Percentiles rank a stretch among this genome's conserved stretches.
Evolutionary conservation across 2,113 vertebrate species (phyloP).

Genomic region (Scomber colias): DNA sequence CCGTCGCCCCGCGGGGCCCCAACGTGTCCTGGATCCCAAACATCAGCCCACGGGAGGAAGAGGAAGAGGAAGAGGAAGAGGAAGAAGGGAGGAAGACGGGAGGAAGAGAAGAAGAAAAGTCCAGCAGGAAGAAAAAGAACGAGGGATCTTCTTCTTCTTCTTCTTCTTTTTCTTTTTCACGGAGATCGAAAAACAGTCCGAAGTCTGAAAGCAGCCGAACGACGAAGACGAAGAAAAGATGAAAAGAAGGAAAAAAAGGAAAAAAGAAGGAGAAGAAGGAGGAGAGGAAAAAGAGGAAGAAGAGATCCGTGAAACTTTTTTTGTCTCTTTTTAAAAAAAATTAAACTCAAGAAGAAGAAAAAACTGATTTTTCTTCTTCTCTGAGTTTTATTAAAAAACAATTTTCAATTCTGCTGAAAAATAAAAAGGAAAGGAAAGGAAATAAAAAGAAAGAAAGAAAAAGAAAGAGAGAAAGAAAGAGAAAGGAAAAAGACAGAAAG

Average conservation of each 20-base stretch:
- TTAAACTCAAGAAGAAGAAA: too few species aligned
- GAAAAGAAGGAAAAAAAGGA: too few species aligned
- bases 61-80: too few species aligned
- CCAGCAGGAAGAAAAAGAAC: not conserved
- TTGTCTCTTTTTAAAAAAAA: too few species aligned
- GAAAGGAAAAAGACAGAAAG: slow-evolving; percentile 14
- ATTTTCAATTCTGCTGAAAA: too few species aligned
- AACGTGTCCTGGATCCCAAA: slow-evolving; percentile 74
- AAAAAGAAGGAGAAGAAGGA: too few species aligned
- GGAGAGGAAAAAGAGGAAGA: not conserved
- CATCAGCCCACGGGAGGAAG: slow-evolving; percentile 50
- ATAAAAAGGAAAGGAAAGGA: not conserved
- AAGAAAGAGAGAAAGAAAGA: too few species aligned
- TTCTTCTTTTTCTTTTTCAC: not conserved
- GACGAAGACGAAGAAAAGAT: not conserved
- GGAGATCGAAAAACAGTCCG: not conserved
- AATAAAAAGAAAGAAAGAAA: too few species aligned
- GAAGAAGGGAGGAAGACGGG: too few species aligned
- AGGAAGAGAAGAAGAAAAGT: not conserved
- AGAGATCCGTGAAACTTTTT: slow-evolving; percentile 27
- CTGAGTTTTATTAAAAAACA: too few species aligned
- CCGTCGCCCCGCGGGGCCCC: slow-evolving; percentile 65
- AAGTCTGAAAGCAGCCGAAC: not conserved
- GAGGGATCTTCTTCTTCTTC: too few species aligned
- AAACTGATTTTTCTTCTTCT: too few species aligned